Conservation (phyloP, 2,113 vertebrate genomes). For the Crocuta crocuta region DNA sequence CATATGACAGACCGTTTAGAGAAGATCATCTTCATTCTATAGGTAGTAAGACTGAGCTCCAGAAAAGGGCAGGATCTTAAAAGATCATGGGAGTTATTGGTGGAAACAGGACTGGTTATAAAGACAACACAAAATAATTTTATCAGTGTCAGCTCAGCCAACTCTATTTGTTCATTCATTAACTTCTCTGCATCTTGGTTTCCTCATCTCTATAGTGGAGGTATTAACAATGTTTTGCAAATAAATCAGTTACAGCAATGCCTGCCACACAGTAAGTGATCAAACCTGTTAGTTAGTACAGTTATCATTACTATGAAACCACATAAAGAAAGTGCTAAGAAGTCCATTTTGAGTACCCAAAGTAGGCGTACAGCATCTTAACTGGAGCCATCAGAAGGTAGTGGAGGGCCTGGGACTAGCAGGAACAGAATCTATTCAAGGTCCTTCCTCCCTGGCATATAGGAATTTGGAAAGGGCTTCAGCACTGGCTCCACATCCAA, state of each 20-base stretch:
- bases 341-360: not conserved
- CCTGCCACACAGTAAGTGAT: not conserved
- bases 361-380: not conserved
- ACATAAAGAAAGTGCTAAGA: not conserved
- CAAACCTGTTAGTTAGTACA: not conserved
- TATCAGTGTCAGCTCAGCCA: not conserved
- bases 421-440: not conserved
- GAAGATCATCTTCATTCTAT: not conserved
- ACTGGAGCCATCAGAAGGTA: not conserved
- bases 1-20: not conserved
- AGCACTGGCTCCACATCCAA: not conserved
- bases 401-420: not conserved
- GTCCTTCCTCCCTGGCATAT: not conserved
- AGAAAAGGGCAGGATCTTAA: not conserved
- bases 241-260: not conserved
- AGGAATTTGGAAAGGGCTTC: not conserved
- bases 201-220: not conserved
- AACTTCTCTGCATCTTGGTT: not conserved
- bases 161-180: not conserved
- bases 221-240: not conserved
- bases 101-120: not conserved
- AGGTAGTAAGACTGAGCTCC: not conserved
- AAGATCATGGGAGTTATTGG: not conserved
- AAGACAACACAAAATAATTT: not conserved
- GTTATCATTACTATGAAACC: not conserved